Base-by-base conservation (phyloP, 2,888 invertebrate species). In the Myopa tessellatipennis region DNA sequence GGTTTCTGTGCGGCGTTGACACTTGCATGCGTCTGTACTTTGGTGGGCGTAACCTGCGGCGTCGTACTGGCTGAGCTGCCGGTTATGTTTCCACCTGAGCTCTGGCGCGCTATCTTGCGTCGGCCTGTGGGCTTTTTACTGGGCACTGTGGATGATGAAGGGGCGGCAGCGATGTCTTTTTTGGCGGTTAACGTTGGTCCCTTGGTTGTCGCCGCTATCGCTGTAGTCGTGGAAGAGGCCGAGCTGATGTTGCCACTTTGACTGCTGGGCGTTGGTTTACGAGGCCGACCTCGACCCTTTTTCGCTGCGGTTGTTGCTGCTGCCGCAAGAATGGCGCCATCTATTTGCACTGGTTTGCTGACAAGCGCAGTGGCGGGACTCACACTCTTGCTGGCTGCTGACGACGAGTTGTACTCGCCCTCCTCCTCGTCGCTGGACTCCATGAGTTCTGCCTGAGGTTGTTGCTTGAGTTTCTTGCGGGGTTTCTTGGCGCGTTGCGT, bases 281-380 rank as follows among this genome's bases (percentile, higher is more conserved):
- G 86, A 26, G 90, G 91, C 74, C 90, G 86, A 50, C 90, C 90
- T 38, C 89, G 89, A 38, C 89, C 88, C 82, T 90, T 88, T 76
- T 89, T 89, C 4, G 83, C 81, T 18, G 83, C 80, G 6, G 82
- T 60, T 0, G 78, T 50, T 6, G 82, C 81, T 3, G 81, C 68
- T 12, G 82, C 79, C 1, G 81, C 60, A 12, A 81, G 79, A 1
- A 81, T 73, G 4, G 82, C 78, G 0, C 78, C 79, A 45, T 81
- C 65, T 36, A 52, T 10, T 63, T 26, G 58, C 38, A 71, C 10
- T 60, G 74, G 36, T 3, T 76, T 79, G 61, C 65, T 36, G 77
- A 76, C 7, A 79, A 50, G 36, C 52, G 40, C 36, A 4, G 77
- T 71, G 60, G 67, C 63, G 8, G 82, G 82, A 38, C 80, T 81